These are phyloP conservation scores for Drosophila peninsularis DNA, from an alignment of 2,888 invertebrate genomes.

Conservation along the genomic window DNA sequence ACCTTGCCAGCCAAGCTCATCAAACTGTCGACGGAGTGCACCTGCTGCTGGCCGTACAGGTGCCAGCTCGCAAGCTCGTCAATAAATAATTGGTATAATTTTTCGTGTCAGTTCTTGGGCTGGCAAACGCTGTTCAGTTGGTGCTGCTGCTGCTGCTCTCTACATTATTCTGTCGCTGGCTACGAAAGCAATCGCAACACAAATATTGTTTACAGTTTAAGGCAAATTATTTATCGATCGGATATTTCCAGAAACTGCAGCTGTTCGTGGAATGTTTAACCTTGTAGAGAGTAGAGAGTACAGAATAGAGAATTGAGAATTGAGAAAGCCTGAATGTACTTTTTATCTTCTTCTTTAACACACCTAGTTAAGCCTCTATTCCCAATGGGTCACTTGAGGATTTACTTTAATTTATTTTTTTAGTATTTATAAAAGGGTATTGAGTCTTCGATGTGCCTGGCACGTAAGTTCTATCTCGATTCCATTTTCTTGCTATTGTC, in stretches of 20 bases:
- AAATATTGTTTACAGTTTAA: conserved; percentile 28
- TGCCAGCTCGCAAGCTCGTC: conserved; percentile 11
- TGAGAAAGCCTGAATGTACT: neutral
- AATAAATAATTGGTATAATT: conserved; percentile 65
- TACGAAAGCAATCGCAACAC: conserved; percentile 22
- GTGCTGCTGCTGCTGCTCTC: conserved; percentile 14
- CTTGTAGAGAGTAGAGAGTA: neutral
- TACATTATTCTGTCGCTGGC: conserved; percentile 40
- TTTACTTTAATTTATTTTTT: no score
- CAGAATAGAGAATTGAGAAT: neutral
- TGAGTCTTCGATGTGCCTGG: neutral
- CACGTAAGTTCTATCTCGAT: neutral
- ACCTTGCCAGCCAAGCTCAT: conserved; percentile 58
- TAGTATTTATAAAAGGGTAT: neutral
- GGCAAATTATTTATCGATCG: conserved; percentile 50
- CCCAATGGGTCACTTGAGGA: neutral
- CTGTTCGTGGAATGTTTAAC: conserved; percentile 25
- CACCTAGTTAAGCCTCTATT: no score
- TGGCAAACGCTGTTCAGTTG: conserved; percentile 49
- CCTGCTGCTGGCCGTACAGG: conserved; percentile 34
- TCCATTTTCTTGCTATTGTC: neutral
- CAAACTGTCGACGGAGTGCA: conserved; percentile 72
- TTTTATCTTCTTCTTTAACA: neutral
- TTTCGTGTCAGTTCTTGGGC: conserved; percentile 58
- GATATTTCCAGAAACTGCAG: conserved; percentile 39